Conservation (phyloP, 2,797 vertebrate genomes). For the Myiotriccus ornatus region DNA sequence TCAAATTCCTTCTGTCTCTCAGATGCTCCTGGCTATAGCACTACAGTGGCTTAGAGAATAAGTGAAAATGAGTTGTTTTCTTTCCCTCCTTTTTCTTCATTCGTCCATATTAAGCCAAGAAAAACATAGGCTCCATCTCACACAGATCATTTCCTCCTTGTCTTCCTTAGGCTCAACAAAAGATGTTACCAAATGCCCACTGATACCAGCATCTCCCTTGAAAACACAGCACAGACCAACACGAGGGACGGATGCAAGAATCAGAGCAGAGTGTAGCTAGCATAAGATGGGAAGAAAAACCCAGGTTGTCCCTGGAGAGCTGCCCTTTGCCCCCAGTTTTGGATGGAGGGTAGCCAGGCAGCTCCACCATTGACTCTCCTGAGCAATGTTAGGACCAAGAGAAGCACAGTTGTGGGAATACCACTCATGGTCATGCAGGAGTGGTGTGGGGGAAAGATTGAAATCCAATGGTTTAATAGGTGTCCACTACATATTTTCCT, state of each 20-base stretch:
- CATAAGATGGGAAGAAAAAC: background rate
- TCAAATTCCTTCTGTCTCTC: conserved; percentile 42
- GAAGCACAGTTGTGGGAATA: background rate
- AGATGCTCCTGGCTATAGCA: conserved; percentile 41
- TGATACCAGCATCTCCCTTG: background rate
- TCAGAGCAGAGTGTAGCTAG: accelerated
- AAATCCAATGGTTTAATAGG: background rate
- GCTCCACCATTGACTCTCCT: background rate
- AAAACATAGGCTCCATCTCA: background rate
- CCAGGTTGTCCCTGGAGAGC: background rate
- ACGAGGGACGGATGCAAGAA: background rate
- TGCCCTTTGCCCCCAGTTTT: background rate
- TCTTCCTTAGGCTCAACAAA: background rate
- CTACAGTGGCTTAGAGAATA: conserved; percentile 15
- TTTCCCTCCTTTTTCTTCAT: conserved; percentile 26
- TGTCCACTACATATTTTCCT: background rate
- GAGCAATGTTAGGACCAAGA: background rate
- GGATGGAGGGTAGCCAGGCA: background rate
- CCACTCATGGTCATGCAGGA: background rate
- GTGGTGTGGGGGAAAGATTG: background rate
- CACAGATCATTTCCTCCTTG: background rate
- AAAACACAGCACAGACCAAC: background rate
- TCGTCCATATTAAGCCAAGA: conserved; percentile 20
- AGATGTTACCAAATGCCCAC: background rate
- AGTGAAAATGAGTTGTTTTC: conserved; percentile 34